These are phyloP conservation scores for Uropetala carovei DNA, from an alignment of 2,888 invertebrate species.

Conservation along the genomic window DNA sequence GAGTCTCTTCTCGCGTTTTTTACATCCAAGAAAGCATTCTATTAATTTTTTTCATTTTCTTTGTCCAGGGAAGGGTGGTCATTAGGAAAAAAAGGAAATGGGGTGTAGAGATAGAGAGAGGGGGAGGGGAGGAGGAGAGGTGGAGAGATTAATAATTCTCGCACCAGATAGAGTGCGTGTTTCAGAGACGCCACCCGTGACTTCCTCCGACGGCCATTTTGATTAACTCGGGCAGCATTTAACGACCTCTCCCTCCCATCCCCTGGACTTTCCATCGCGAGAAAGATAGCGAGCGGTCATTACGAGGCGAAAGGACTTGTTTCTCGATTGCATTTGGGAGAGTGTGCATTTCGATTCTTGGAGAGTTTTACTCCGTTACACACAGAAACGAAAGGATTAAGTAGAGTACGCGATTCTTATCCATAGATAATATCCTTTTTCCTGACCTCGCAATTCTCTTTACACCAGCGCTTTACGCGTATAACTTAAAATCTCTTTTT, in stretches of 20 bases:
- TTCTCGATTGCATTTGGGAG: neutral
- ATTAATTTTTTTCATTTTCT: neutral
- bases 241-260: neutral
- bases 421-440: neutral
- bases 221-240: constrained; percentile 28
- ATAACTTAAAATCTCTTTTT: too few species aligned
- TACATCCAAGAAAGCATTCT: constrained; percentile 6
- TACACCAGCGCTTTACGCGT: too few species aligned
- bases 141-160: constrained; percentile 1
- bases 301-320: neutral
- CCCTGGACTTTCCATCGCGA: constrained; percentile 5
- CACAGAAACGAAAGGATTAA: neutral
- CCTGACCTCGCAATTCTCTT: too few species aligned
- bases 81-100: neutral
- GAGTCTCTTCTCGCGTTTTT: neutral
- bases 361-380: neutral
- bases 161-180: neutral
- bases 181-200: constrained; percentile 22
- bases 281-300: neutral
- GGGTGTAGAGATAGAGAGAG: neutral
- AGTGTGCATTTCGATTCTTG: too few species aligned
- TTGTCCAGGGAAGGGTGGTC: neutral
- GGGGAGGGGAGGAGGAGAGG: neutral
- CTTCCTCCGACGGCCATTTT: constrained; percentile 53
- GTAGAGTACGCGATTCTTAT: neutral